Percentiles rank a stretch among this genome's conserved stretches.
phyloP scores from a whole-genome alignment of 2,888 invertebrate species.

The Drosophila nr. perissopoda region DNA sequence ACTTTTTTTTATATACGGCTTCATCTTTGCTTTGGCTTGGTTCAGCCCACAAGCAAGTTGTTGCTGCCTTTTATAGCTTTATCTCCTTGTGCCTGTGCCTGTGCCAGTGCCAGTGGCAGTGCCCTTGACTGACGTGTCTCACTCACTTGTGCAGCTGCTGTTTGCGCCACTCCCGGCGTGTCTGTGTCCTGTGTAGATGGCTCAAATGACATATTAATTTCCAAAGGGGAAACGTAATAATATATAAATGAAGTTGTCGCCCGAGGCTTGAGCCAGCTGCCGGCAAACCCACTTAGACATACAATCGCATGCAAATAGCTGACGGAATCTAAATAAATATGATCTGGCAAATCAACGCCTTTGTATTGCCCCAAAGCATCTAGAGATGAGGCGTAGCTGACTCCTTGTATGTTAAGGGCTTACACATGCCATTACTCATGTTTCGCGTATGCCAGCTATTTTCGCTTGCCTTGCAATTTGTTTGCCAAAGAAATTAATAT shows the following conservation, averaged over 20 bases:
- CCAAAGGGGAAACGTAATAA: conserved; percentile 79
- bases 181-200: conserved; percentile 46
- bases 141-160: conserved; percentile 22
- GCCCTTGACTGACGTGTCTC: conserved; percentile 33
- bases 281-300: conserved; percentile 38
- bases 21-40: conserved; percentile 45
- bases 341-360: conserved; percentile 76
- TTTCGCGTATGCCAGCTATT: conserved; percentile 29
- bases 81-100: conserved; percentile 18
- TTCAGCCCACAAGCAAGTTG: conserved; percentile 56
- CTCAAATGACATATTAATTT: conserved; percentile 81
- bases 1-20: conserved; percentile 47
- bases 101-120: not conserved
- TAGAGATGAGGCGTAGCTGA: conserved; percentile 7
- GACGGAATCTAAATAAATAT: conserved; percentile 68
- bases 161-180: not conserved
- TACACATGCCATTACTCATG: conserved; percentile 54
- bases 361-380: conserved; percentile 3
- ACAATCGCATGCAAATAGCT: conserved; percentile 72
- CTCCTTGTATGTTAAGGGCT: conserved; percentile 36
- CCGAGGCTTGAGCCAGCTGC: conserved; percentile 45
- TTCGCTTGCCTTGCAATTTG: conserved; percentile 12
- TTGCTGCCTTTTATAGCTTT: conserved; percentile 45
- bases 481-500: conserved; percentile 45
- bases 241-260: conserved; percentile 76